Conservation (phyloP, 1,140 invertebrate species). For the Dufourea novaeangliae region DNA sequence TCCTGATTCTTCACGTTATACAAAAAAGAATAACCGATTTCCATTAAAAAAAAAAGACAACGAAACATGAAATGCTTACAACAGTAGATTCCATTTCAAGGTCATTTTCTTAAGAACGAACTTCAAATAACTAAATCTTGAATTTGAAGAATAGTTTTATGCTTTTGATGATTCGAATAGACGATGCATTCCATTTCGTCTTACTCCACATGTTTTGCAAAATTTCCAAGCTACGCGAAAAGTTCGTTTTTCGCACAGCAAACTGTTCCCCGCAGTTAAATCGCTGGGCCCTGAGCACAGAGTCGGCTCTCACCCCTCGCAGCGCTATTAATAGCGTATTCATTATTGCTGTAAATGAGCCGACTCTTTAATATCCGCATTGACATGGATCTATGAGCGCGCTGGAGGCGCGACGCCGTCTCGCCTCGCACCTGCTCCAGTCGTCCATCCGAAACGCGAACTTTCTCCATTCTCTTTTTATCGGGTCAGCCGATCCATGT, state of each 20-base stretch:
- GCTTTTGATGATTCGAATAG: background rate
- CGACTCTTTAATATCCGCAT: conserved; percentile 81
- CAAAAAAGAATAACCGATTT: too few relatives aligned
- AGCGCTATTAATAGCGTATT: conserved; percentile 78
- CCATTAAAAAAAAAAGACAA: too few relatives aligned
- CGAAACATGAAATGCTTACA: too few relatives aligned
- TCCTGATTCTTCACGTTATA: too few relatives aligned
- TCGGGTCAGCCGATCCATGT: background rate
- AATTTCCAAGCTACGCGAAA: conserved; percentile 23
- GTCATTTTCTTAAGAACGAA: too few relatives aligned
- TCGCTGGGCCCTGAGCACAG: conserved; percentile 4
- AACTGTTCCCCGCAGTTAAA: background rate
- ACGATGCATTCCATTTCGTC: background rate
- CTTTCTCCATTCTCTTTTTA: background rate
- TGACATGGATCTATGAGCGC: conserved; percentile 60
- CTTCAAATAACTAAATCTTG: too few relatives aligned
- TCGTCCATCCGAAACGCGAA: conserved; percentile 12
- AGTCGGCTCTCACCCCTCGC: conserved; percentile 50
- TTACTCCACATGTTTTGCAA: background rate
- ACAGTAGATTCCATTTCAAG: too few relatives aligned
- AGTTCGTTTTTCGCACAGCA: conserved; percentile 39
- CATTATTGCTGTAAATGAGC: conserved; percentile 80
- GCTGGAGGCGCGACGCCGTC: background rate
- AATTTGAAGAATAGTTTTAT: too few relatives aligned
- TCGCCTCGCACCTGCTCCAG: conserved; percentile 45